Evolutionary conservation across 1,140 invertebrate species (phyloP), one percentile per base, ranked within the genome.

Genomic region (Drosophila mojavensis): DNA sequence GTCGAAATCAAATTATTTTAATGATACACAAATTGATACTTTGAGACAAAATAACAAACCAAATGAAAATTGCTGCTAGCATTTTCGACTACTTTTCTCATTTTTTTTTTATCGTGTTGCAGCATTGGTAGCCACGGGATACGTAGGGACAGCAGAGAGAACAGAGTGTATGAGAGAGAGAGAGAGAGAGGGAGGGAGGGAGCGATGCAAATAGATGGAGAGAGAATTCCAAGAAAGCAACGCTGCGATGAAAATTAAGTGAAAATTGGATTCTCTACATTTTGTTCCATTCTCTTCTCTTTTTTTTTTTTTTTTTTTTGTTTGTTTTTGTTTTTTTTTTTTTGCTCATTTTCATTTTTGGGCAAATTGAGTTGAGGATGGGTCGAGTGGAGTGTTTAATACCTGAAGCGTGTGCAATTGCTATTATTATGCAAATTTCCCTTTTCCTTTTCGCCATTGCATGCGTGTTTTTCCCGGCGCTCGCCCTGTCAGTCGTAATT

Each of bases 21-120:
- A 88, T 88, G 84, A 88, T 84, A 84, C 84, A 89, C 84, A 88
- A 88, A 88, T 89, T 88, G 84, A 88, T 88, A 88, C 84, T 88
- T 88, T 84, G 84, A 88, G 73, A 88, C 78, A 83, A 78, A 89
- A 88, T 81, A 88, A 88, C 77, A 88, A 84, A 89, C 80, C 61
- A 84, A 88, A 88, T 89, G 78, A 89, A 84, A 88, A 89, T 89
- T 55, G 84, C 84, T 75, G 28, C 26, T 33, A 77, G 83, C 84
- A 59, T 47, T 86, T 75, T 66, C 48, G 76, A 78, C 82, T 79
- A 79, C 63, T 69, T 76, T 17, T 17, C 17, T 17, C 17, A n/a
- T 63, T 71, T 50, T 5, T 30, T 30, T 45, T 48, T 24, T 28
- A 3, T 30, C 45, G 2, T 26, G 60, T 56, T 50, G 56, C 47